These are phyloP conservation scores for Sitta carolinensis DNA, from an alignment of 2,797 vertebrate species.

Conservation along the genomic window DNA sequence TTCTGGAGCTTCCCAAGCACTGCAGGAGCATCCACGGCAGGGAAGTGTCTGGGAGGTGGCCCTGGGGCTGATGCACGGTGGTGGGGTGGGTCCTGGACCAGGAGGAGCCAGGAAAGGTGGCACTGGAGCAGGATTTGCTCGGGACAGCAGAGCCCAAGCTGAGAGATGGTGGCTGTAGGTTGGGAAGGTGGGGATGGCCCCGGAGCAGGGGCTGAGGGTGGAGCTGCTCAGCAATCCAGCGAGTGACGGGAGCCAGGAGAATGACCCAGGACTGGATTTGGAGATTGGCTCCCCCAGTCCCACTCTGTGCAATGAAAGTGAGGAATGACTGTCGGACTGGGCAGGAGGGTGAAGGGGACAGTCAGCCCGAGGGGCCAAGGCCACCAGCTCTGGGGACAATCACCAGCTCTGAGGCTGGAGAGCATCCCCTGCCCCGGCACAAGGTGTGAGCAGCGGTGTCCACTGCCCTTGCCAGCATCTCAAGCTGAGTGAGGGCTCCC, in stretches of 20 bases:
- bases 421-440: neutral
- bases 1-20: neutral
- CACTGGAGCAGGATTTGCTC: accelerated
- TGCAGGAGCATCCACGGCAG: neutral
- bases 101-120: neutral
- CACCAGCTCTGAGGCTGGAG: accelerated
- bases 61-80: accelerated
- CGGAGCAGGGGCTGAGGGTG: neutral
- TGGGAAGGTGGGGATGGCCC: neutral
- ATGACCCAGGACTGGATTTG: neutral
- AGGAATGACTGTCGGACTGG: neutral
- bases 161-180: accelerated
- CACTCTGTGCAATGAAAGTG: neutral
- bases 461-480: accelerated
- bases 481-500: neutral
- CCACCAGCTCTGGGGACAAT: accelerated
- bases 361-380: neutral
- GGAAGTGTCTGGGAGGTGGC: accelerated
- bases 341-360: accelerated
- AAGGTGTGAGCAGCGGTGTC: accelerated
- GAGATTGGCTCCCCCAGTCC: neutral
- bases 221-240: neutral
- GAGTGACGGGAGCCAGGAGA: neutral
- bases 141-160: neutral
- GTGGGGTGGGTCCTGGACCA: neutral